A percentile compares a stretch with the other conserved stretches of the same genome.
These are phyloP conservation scores for Eumeta japonica DNA, from an alignment of 1,140 invertebrate genomes.

Conservation along the genomic window DNA sequence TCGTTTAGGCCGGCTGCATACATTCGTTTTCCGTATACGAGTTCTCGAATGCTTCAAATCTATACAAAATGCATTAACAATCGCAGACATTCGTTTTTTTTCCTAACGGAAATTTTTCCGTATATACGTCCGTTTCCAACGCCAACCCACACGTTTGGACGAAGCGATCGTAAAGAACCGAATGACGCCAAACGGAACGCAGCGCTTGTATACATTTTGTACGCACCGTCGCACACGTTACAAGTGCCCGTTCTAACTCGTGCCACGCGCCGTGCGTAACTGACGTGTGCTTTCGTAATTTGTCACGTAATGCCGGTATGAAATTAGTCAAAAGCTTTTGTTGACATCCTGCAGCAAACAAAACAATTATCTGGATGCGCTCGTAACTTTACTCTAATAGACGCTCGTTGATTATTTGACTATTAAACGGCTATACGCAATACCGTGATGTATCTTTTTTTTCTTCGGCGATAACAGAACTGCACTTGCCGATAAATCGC, in stretches of 20 bases:
- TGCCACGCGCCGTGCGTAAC: slow-evolving; percentile 3
- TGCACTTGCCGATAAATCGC: too few relatives aligned
- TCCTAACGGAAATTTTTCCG: slow-evolving; percentile 13
- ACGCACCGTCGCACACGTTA: slow-evolving; percentile 13
- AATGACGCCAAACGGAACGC: slow-evolving; percentile 16
- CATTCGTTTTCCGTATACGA: slow-evolving; percentile 8
- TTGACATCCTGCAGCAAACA: too few relatives aligned
- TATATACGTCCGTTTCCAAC: slow-evolving; percentile 13
- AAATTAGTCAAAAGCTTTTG: too few relatives aligned
- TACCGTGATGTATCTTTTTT: too few relatives aligned
- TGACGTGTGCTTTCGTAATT: too few relatives aligned
- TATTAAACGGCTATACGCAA: too few relatives aligned
- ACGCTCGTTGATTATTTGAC: too few relatives aligned
- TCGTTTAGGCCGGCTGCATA: slow-evolving; percentile 12
- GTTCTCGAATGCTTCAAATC: slow-evolving; percentile 8
- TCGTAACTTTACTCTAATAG: too few relatives aligned
- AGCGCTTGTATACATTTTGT: slow-evolving; percentile 14
- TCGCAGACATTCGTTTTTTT: slow-evolving; percentile 14
- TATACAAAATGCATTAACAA: slow-evolving; percentile 12
- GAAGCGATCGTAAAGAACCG: slow-evolving; percentile 12
- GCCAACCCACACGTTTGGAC: slow-evolving; percentile 11
- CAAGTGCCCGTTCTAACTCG: slow-evolving; percentile 8
- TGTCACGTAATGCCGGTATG: too few relatives aligned
- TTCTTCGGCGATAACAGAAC: too few relatives aligned
- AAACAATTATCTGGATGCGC: too few relatives aligned